Conservation (phyloP, 2,888 invertebrate genomes). For the Ennomos quercinarius region DNA sequence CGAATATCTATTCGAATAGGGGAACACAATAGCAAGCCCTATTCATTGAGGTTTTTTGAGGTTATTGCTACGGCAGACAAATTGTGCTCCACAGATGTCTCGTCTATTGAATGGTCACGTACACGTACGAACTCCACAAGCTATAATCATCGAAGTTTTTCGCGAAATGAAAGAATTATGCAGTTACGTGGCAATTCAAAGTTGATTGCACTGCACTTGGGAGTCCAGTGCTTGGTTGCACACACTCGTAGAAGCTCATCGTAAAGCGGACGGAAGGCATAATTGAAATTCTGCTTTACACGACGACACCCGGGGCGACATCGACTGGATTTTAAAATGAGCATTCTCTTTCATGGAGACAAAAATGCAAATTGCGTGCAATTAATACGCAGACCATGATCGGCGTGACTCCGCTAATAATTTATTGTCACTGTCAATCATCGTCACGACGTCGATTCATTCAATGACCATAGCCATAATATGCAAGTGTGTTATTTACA, state of each 20-base stretch:
- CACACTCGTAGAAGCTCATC: not conserved
- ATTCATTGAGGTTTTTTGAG: conserved; percentile 56
- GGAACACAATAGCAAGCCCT: conserved; percentile 63
- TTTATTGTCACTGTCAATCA: conserved; percentile 61
- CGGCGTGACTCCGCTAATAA: conserved; percentile 54
- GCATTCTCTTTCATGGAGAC: conserved; percentile 52
- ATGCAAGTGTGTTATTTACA: conserved; percentile 22
- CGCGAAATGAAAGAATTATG: conserved; percentile 30
- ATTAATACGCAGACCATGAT: conserved; percentile 56
- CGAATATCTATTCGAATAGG: conserved; percentile 63
- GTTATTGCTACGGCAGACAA: conserved; percentile 58
- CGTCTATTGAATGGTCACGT: conserved; percentile 71
- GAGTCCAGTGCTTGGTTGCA: not conserved
- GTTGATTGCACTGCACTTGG: not conserved
- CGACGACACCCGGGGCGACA: conserved; percentile 38
- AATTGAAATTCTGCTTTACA: conserved; percentile 57
- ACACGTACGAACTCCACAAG: conserved; percentile 50
- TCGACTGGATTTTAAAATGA: conserved; percentile 53
- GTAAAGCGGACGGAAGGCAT: conserved; percentile 43
- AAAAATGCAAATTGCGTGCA: conserved; percentile 65
- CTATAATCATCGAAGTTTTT: conserved; percentile 29
- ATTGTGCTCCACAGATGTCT: conserved; percentile 49
- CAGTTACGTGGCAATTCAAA: conserved; percentile 1
- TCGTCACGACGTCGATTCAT: conserved; percentile 64
- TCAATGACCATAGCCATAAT: conserved; percentile 30